Conservation (phyloP, 2,888 invertebrate genomes). For the Pemphredon lugubris region DNA sequence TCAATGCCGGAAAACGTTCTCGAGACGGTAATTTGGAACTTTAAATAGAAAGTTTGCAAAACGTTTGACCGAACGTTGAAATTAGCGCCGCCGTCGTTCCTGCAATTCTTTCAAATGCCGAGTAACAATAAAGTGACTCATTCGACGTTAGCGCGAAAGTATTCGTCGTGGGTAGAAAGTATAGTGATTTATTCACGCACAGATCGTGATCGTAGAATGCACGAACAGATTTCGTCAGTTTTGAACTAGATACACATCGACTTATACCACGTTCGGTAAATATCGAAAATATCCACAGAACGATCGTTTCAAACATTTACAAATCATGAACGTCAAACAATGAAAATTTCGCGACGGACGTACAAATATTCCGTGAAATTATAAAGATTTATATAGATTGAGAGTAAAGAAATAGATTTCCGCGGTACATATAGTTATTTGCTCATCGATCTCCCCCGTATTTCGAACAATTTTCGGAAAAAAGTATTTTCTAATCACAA, state of each 20-base stretch:
- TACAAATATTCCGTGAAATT: no score
- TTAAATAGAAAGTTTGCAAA: not conserved
- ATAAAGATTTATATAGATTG: no score
- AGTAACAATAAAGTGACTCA: conserved; percentile 47
- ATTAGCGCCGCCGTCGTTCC: conserved; percentile 25
- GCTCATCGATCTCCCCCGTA: no score
- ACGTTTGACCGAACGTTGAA: not conserved
- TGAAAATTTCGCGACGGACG: no score
- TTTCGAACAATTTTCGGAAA: no score
- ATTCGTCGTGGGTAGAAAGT: conserved; percentile 47
- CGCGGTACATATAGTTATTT: no score
- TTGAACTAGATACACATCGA: not conserved
- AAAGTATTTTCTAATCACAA: no score
- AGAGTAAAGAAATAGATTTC: no score
- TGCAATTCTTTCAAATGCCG: conserved; percentile 31
- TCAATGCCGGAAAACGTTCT: not conserved
- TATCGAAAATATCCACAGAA: no score
- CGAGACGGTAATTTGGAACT: not conserved
- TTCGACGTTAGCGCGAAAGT: conserved; percentile 35
- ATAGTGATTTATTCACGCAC: conserved; percentile 19
- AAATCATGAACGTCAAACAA: no score
- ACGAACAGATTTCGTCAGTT: conserved; percentile 38
- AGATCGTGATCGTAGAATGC: conserved; percentile 29
- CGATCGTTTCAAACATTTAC: no score
- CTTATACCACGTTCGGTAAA: no score